A percentile compares a stretch with the other conserved stretches of the same genome.
Evolutionary conservation across 2,888 invertebrate genomes (phyloP).

Genomic region (Temnothorax rugatulus): DNA sequence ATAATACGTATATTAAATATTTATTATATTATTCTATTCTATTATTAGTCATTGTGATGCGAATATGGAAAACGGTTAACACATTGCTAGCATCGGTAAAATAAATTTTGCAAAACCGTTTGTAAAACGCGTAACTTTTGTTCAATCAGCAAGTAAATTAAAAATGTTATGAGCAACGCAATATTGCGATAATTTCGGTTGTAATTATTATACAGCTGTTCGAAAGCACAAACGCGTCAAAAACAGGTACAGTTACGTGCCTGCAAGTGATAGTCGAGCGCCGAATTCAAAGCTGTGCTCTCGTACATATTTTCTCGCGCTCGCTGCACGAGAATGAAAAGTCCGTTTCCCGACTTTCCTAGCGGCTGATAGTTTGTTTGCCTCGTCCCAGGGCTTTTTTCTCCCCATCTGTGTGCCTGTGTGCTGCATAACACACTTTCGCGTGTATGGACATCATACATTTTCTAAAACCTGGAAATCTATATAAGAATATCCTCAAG

Average conservation of each 20-base stretch:
- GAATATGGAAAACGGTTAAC: not conserved
- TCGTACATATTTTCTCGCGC: conserved; percentile 33
- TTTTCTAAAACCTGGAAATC: conserved; percentile 4
- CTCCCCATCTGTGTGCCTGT: too few relatives aligned
- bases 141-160: not conserved
- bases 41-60: not conserved
- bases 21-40: not conserved
- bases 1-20: not conserved
- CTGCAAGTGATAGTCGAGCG: conserved; percentile 52
- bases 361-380: conserved; percentile 44
- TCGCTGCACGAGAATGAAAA: conserved; percentile 28
- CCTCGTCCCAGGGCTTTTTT: conserved; percentile 18
- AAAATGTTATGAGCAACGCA: not conserved
- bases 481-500: not conserved
- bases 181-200: conserved; percentile 29
- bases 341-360: conserved; percentile 38
- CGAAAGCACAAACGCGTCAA: conserved; percentile 46
- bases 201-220: conserved; percentile 39
- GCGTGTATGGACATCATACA: not conserved
- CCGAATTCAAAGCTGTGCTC: conserved; percentile 43
- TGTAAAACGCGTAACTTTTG: not conserved
- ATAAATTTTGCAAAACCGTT: not conserved
- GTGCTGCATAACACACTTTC: conserved; percentile 1
- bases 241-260: conserved; percentile 19
- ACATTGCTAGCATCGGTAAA: not conserved